Conservation (phyloP, 2,113 vertebrate species). For the Leptocoma aspasia region DNA sequence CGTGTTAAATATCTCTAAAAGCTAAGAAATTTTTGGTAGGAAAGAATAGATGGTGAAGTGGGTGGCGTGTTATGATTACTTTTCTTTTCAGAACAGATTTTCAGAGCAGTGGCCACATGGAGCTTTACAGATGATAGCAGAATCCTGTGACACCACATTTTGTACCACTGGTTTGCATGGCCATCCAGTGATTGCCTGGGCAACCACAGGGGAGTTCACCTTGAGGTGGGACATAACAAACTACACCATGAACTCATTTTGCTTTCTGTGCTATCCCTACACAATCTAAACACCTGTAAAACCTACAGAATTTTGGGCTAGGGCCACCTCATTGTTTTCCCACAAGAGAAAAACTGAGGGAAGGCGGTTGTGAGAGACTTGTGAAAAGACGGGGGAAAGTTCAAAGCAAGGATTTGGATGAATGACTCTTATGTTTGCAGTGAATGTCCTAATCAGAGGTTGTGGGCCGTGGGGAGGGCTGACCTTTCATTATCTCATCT, state of each 20-base stretch:
- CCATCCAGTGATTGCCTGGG: rapidly evolving
- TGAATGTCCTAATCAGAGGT: background rate
- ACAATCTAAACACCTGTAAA: background rate
- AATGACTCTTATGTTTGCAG: background rate
- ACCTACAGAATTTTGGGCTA: background rate
- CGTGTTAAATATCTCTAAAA: constrained; percentile 50
- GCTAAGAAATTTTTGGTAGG: constrained; percentile 32
- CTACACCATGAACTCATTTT: background rate
- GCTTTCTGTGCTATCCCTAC: background rate
- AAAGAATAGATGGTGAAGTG: background rate
- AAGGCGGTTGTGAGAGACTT: background rate
- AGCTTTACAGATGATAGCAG: background rate
- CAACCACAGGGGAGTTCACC: rapidly evolving
- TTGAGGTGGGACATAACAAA: background rate
- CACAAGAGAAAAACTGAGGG: background rate
- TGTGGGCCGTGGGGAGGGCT: background rate
- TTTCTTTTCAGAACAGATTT: background rate
- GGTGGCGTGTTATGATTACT: background rate
- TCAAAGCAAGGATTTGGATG: background rate
- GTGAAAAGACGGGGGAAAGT: background rate
- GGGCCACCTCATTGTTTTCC: background rate
- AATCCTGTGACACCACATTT: background rate
- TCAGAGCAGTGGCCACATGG: background rate
- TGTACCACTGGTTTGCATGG: background rate
- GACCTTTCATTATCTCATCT: background rate